phyloP scores from a whole-genome alignment of 2,888 invertebrate genomes.

The Eledone cirrhosa region DNA sequence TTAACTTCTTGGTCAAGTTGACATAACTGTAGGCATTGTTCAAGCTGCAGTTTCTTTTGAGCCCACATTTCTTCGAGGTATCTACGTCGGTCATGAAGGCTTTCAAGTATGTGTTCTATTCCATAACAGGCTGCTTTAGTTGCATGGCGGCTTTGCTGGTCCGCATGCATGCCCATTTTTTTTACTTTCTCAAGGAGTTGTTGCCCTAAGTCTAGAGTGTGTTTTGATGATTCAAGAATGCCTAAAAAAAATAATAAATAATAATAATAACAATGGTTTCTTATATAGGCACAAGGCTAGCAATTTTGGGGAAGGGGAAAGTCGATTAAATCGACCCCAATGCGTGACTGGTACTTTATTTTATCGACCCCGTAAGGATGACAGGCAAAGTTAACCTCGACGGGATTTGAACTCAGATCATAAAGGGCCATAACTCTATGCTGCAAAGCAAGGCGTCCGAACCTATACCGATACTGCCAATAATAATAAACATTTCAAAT shows the following conservation, averaged over 20 bases:
- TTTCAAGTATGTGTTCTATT: constrained; percentile 68
- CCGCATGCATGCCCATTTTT: constrained; percentile 79
- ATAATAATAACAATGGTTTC: not conserved
- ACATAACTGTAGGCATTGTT: constrained; percentile 80
- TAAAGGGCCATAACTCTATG: too few species aligned
- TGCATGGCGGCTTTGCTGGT: constrained; percentile 71
- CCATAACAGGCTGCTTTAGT: constrained; percentile 68
- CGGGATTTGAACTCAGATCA: too few species aligned
- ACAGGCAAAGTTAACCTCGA: too few species aligned
- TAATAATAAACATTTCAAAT: too few species aligned
- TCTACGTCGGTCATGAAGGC: constrained; percentile 78
- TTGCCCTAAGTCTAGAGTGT: constrained; percentile 83
- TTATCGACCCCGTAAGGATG: too few species aligned
- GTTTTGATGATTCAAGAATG: constrained; percentile 81
- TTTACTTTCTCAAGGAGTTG: constrained; percentile 78
- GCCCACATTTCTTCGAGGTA: constrained; percentile 74
- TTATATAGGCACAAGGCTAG: too few species aligned
- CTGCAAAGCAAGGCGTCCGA: too few species aligned
- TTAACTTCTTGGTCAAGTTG: constrained; percentile 78
- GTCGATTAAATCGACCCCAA: too few species aligned
- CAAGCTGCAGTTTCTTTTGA: constrained; percentile 78
- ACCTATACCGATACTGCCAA: too few species aligned
- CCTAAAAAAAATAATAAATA: constrained; percentile 51
- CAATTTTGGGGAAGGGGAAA: too few species aligned
- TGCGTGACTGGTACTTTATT: too few species aligned